Conservation (phyloP, 2,888 invertebrate genomes). For the Ctena decussata region DNA sequence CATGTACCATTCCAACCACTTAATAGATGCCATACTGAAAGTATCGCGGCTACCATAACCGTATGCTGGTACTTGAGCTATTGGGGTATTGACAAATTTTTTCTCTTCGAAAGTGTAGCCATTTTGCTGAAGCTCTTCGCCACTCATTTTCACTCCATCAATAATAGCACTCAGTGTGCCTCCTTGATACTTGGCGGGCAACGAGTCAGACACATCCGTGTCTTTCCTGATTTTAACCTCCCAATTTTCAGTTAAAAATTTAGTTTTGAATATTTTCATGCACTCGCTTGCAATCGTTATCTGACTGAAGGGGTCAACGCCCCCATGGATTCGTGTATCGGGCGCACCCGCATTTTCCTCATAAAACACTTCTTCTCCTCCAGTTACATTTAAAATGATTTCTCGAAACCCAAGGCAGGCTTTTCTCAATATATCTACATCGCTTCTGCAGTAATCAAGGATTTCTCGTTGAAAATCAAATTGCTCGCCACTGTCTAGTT, state of each 20-base stretch:
- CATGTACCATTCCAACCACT: background rate
- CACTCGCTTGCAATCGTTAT: slow-evolving; percentile 14
- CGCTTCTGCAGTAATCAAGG: slow-evolving; percentile 1
- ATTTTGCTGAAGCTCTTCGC: background rate
- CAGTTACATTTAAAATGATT: background rate
- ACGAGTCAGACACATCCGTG: background rate
- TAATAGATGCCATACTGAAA: background rate
- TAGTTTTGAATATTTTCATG: slow-evolving; percentile 6
- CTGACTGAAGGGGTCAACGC: slow-evolving; percentile 23
- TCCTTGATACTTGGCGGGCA: background rate
- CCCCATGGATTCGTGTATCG: slow-evolving; percentile 1
- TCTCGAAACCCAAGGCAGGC: background rate
- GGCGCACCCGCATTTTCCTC: background rate
- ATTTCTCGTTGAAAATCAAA: slow-evolving; percentile 22
- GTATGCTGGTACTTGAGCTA: background rate
- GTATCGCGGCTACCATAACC: background rate
- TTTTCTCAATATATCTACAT: background rate
- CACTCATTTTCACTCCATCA: background rate
- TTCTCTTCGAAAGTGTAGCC: background rate
- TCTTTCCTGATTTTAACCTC: background rate
- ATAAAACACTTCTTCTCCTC: background rate
- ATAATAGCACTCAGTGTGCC: background rate
- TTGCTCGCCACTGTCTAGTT: background rate
- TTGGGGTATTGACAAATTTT: background rate
- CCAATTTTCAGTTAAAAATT: background rate